Base-by-base conservation (phyloP, 2,797 vertebrate genomes). In the Choloepus didactylus region DNA sequence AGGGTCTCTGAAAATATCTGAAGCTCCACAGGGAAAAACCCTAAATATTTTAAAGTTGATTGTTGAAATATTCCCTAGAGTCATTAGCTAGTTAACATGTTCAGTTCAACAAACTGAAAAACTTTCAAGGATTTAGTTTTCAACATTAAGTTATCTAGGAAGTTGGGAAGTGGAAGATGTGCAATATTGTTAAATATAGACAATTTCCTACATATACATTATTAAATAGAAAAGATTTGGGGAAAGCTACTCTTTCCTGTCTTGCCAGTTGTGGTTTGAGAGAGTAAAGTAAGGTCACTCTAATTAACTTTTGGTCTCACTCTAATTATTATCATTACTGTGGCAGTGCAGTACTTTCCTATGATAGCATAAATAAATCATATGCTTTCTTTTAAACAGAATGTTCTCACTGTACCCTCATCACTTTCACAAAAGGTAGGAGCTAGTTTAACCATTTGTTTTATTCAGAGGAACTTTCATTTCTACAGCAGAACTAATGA, bases 161-260 rank as follows among this genome's bases (percentile, higher is more conserved):
- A 81, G 31, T 56, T 90, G 27, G 79, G 69, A 88, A 85, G 14
- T 25, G 7, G 23, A 7, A 1, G 2, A 76, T 92, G 41, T 82
- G 9, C 18, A 83, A 9, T 66, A 62, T 70, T 70, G 64, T 91
- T 72, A 89, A 96, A 77, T 23, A 84, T 27, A 83, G 54, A 59
- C 83, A 89, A 86, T 69, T 11, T 79, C 31, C 72, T 83, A 73
- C 29, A 25, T 91, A 46, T 64, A 4, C 25, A 56, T 81, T 72
- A 66, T 87, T 93, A 90, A 95, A 85, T 92, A 46, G 44, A 54
- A 93, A 72, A 66, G 25, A 62, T 31, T 73, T 94, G 91, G 64
- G 59, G 27, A 80, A 96, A 73, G 91, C 54, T 59, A 7, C 18
- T 64, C 31, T 11, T 62, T 5, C 49, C 54, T 90, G 8, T 6